Evolutionary conservation across 2,888 invertebrate genomes (phyloP), one percentile per base, ranked within the genome.

Genomic region (Ophraella communa): DNA sequence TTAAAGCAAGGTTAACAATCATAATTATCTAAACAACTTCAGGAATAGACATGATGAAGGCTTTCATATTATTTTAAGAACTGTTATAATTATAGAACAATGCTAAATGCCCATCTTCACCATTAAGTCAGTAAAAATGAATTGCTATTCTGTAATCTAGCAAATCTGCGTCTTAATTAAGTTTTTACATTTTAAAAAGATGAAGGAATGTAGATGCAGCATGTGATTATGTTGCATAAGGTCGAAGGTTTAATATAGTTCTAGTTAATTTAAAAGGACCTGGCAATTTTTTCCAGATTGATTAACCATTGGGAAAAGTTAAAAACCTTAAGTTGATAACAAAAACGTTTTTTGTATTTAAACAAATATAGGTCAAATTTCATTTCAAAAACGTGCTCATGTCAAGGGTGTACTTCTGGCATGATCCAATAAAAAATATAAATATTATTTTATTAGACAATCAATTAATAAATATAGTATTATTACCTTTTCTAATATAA

Each of bases 221-320:
- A 60, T 60, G 60, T 60, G 60, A 60, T 60, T 44, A 51, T 51
- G 60, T 60, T 60, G 60, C 60, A 60, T 60, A 60, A 60, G 60
- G 52, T 30, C 30, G 60, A 18, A 51, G 39, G 52, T 53, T 44
- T 60, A 60, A 60, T 49, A 57, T 57, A 57, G 56, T 56, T 35
- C 18, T 27, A 56, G 20, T 27, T 18, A 24, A 27, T 47, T 3
- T 2, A 49, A 57, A 57, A 35, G 17, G 23, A 35, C 23, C n/a
- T 30, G 8, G 35, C 17, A 21, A 45, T 20, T 10, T 30, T 27
- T 10, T 45, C 7, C 2, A 27, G 10, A 10, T 51, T 17, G 10
- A 23, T 42, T 14, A 18, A 20, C 3, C 10, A 5, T 45, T 33
- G 2, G n/a, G 14, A 18, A 45, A 18, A 27, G 3, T 18, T 11